These are phyloP conservation scores for Trichosurus vulpecula DNA, from an alignment of 2,797 vertebrate species.

Conservation along the genomic window DNA sequence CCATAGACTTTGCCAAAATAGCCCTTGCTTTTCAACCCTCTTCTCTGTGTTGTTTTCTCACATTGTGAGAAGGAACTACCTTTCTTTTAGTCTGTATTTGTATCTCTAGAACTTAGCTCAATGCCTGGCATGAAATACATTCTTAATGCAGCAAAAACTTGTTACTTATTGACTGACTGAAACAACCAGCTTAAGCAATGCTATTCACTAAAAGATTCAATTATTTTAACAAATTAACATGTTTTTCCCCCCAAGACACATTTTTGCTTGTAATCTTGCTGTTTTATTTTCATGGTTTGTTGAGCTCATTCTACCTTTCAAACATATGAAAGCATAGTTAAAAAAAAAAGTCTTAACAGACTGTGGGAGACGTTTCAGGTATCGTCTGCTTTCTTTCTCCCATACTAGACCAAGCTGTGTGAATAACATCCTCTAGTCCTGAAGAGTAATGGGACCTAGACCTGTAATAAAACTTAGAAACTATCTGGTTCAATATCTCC, in stretches of 20 bases:
- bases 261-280: neutral
- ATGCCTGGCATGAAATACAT: neutral
- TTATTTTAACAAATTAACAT: neutral
- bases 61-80: neutral
- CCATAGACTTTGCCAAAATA: neutral
- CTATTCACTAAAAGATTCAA: neutral
- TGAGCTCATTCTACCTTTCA: neutral
- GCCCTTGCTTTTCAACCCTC: neutral
- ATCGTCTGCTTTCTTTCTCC: neutral
- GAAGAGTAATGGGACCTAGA: neutral
- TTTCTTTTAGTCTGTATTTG: neutral
- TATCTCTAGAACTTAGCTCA: neutral
- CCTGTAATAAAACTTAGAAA: neutral
- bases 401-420: neutral
- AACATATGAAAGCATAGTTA: neutral
- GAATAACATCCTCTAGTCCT: neutral
- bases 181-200: neutral
- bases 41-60: neutral
- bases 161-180: neutral
- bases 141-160: neutral
- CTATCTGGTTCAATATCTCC: neutral
- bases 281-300: neutral
- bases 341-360: neutral
- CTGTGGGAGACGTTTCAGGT: neutral
- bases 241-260: neutral